Base-by-base conservation (phyloP, 2,113 vertebrate genomes). In the Spilogale gracilis region DNA sequence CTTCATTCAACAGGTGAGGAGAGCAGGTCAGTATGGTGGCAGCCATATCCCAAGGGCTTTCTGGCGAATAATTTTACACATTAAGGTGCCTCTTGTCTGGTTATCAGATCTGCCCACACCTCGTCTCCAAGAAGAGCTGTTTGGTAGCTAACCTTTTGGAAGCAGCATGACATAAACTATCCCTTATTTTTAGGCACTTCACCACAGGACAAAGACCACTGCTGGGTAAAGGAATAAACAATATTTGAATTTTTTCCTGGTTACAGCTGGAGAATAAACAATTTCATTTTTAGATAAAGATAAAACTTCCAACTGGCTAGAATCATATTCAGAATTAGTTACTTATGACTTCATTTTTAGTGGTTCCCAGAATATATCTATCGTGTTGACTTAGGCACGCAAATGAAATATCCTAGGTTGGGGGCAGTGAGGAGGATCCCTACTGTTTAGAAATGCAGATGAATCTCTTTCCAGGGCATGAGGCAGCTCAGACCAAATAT, bases 241-340 rank as follows among this genome's bases (percentile, higher is more conserved):
- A 71, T 96, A 71, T 96, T 61, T 89, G 91, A 50, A 95, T 87
- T 65, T 96, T 60, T 30, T 48, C 45, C 80, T 89, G 89, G 25
- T n/a, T 97, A 91, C n/a, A 93, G 85, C 5, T 81, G 81, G 81
- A 97, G 95, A 90, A 87, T 95, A 98, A 97, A 98, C 71, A 92
- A 69, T 90, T 25, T 4, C 43, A 6, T 81, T 98, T 93, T 91
- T 18, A 90, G 96, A 94, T 83, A 67, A 86, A 96, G 93, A 94
- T 56, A 96, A 95, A 65, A 95, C 81, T 92, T 88, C 92, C 80
- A 96, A 96, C 65, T 69, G 81, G 82, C 79, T 96, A n/a, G 52
- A 88, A n/a, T 60, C 1, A 0, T 67, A 93, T 96, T 97, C 80
- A 94, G 81, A 98, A 94, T 95, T 97, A 95, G 78, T 92, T 94